Evolutionary conservation across 1,140 invertebrate species (phyloP).

Genomic region (Drosophila auraria): DNA sequence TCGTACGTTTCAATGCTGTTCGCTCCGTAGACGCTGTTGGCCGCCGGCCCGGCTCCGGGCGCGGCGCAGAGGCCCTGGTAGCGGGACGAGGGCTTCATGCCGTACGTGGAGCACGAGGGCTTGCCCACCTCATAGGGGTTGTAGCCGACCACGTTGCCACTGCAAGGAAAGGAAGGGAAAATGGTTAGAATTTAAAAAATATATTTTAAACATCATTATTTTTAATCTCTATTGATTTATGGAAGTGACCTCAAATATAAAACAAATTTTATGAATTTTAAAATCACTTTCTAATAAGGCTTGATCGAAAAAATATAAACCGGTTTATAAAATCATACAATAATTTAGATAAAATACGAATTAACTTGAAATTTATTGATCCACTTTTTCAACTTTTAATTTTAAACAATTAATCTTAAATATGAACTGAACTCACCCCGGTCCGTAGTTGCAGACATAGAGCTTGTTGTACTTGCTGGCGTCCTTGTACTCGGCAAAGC

Average conservation of each 20-base stretch:
- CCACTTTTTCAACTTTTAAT: background rate
- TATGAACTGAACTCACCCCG: constrained; percentile 87
- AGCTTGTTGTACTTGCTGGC: constrained; percentile 91
- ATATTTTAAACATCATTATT: background rate
- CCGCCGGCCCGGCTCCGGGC: constrained; percentile 50
- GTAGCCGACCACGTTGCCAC: constrained; percentile 91
- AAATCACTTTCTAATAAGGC: constrained; percentile 15
- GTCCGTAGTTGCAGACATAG: constrained; percentile 95
- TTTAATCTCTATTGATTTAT: constrained; percentile 10
- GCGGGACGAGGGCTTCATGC: constrained; percentile 89
- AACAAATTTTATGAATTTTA: constrained; percentile 8
- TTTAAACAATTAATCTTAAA: constrained; percentile 3
- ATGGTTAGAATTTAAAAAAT: background rate
- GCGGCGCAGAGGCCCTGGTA: constrained; percentile 90
- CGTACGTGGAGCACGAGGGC: constrained; percentile 89
- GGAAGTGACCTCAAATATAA: constrained; percentile 8
- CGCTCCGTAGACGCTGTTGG: constrained; percentile 61
- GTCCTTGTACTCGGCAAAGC: constrained; percentile 92
- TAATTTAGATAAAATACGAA: background rate
- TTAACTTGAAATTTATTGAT: constrained; percentile 2
- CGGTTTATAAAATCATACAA: background rate
- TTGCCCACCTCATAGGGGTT: constrained; percentile 91
- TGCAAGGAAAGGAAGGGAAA: constrained; percentile 68
- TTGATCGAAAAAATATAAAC: background rate
- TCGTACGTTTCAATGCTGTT: constrained; percentile 85